phyloP scores from a whole-genome alignment of 2,797 vertebrate species.

The Zenarchopterus dispar region DNA sequence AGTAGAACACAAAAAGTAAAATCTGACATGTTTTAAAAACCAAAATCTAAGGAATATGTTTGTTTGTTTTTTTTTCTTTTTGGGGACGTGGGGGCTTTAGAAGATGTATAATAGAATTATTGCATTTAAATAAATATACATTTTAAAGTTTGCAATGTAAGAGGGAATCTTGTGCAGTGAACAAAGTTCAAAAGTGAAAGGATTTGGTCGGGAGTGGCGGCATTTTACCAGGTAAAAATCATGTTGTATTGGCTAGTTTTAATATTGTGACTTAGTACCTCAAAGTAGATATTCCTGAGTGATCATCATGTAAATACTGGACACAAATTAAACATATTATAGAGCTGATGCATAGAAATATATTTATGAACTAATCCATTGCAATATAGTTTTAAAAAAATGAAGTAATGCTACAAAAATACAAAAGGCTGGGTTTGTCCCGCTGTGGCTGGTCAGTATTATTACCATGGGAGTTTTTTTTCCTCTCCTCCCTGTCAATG shows the following conservation, averaged over 20 bases:
- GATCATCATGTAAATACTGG: slow-evolving; percentile 76
- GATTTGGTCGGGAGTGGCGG: slow-evolving; percentile 29
- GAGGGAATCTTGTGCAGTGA: too few species aligned
- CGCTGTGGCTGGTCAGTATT: slow-evolving; percentile 61
- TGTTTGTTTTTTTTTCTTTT: not conserved
- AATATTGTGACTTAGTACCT: slow-evolving; percentile 65
- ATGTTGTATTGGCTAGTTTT: slow-evolving; percentile 33
- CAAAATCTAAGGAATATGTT: slow-evolving; percentile 16
- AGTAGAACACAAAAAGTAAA: not conserved
- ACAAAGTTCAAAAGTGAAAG: not conserved
- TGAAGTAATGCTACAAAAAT: slow-evolving; percentile 35
- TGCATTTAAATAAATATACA: too few species aligned
- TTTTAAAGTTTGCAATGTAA: not conserved
- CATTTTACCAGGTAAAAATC: slow-evolving; percentile 32
- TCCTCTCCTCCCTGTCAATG: slow-evolving; percentile 13
- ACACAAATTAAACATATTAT: slow-evolving; percentile 58
- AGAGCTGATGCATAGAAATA: slow-evolving; percentile 64
- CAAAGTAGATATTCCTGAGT: slow-evolving; percentile 55
- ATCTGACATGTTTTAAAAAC: slow-evolving; percentile 17
- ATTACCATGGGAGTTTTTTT: slow-evolving; percentile 28
- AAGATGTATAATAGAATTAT: slow-evolving; percentile 13
- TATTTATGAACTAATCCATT: slow-evolving; percentile 78
- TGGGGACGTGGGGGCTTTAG: slow-evolving; percentile 20
- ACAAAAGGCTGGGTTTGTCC: slow-evolving; percentile 33
- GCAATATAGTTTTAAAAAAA: slow-evolving; percentile 51